Conservation (phyloP, 2,797 vertebrate genomes). For the Phalloptychus januarius region DNA sequence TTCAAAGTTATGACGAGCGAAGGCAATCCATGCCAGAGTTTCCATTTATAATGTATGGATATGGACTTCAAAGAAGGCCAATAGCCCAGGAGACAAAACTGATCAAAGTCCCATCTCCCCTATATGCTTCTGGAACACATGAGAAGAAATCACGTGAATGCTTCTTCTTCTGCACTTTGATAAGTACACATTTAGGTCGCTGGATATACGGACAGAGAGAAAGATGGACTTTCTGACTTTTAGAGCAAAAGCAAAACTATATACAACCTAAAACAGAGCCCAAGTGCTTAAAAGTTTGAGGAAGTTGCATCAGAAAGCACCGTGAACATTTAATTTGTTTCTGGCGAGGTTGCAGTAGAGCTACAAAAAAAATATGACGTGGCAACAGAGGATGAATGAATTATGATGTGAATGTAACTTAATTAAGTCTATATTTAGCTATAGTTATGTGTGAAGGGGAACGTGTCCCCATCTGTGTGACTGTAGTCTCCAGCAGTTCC, state of each 20-base stretch:
- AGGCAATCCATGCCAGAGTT: slow-evolving; percentile 14
- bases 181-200: background rate
- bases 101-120: slow-evolving; percentile 45
- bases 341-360: background rate
- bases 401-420: background rate
- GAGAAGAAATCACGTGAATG: slow-evolving; percentile 14
- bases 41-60: slow-evolving; percentile 45
- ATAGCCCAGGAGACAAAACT: slow-evolving; percentile 23
- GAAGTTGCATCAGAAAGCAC: background rate
- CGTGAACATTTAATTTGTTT: background rate
- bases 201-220: background rate
- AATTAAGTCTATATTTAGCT: background rate
- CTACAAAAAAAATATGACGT: background rate
- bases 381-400: background rate
- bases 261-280: background rate
- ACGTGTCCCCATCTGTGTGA: background rate
- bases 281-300: background rate
- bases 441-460: too few species aligned
- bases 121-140: slow-evolving; percentile 20
- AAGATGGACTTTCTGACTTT: background rate
- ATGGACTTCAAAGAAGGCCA: slow-evolving; percentile 42
- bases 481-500: background rate
- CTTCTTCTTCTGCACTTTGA: slow-evolving; percentile 12
- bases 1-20: slow-evolving; percentile 18
- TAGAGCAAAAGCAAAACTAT: background rate